These are phyloP conservation scores for Schlechtendalia chinensis DNA, from an alignment of 1,140 invertebrate genomes.

Conservation along the genomic window DNA sequence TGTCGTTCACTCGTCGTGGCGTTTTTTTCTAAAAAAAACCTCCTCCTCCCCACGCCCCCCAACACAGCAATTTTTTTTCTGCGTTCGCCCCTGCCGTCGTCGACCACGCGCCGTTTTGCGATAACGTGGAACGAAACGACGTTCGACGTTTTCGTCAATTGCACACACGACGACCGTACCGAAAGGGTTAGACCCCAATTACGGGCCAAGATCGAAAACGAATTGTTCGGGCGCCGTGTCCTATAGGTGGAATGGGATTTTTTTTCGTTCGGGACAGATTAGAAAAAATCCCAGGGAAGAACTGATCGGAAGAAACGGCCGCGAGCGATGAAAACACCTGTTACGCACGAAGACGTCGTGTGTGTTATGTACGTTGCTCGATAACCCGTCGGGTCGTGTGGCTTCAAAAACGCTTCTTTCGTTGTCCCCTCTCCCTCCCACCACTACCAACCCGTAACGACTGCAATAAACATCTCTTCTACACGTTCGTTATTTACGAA, in stretches of 20 bases:
- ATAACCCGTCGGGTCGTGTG: too few relatives aligned
- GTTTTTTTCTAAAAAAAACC: too few relatives aligned
- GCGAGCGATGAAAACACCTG: slow-evolving; percentile 5
- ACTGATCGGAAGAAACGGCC: slow-evolving; percentile 12
- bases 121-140: not conserved
- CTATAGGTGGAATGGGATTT: slow-evolving; percentile 7
- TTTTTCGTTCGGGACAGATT: too few relatives aligned
- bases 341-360: not conserved
- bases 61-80: not conserved
- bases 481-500: too few relatives aligned
- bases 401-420: too few relatives aligned
- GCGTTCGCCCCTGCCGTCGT: not conserved
- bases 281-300: not conserved
- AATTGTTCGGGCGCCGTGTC: too few relatives aligned
- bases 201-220: not conserved
- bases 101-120: not conserved
- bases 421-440: too few relatives aligned
- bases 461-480: too few relatives aligned
- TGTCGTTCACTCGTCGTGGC: too few relatives aligned
- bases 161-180: not conserved
- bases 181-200: slow-evolving; percentile 19
- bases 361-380: too few relatives aligned
- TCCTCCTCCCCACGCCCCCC: too few relatives aligned
- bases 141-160: slow-evolving; percentile 7
- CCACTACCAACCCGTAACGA: too few relatives aligned